These are phyloP conservation scores for Falco novaeseelandiae DNA, from an alignment of 2,797 vertebrate genomes.

Conservation along the genomic window DNA sequence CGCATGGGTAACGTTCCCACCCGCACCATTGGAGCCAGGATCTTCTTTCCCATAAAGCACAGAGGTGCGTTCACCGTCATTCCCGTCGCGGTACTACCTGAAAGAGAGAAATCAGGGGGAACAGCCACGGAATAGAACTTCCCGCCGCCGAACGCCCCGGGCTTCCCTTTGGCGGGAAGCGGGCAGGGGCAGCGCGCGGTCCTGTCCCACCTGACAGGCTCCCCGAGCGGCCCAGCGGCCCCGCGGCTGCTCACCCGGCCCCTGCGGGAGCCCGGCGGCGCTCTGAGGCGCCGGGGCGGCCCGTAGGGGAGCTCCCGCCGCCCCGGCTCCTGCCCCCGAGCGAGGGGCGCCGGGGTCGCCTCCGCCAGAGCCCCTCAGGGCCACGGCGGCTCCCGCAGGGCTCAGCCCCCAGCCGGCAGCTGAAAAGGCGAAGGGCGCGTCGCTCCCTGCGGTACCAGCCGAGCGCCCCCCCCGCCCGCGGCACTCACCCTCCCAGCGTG, in stretches of 20 bases:
- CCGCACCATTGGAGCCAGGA: constrained; percentile 94
- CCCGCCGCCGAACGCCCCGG: rapidly evolving
- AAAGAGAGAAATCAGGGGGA: not conserved
- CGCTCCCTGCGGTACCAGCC: not conserved
- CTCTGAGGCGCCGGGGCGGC: not conserved
- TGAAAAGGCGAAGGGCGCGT: rapidly evolving
- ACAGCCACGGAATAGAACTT: rapidly evolving
- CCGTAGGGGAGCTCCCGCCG: not conserved
- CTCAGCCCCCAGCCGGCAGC: not conserved
- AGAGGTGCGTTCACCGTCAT: constrained; percentile 77
- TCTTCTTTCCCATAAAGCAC: constrained; percentile 83
- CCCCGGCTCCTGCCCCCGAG: not conserved
- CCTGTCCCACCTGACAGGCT: not conserved
- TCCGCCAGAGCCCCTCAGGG: not conserved
- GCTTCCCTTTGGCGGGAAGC: rapidly evolving
- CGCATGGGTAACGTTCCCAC: constrained; percentile 95
- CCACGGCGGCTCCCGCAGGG: not conserved
- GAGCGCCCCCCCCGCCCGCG: rapidly evolving
- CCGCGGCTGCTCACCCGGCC: rapidly evolving
- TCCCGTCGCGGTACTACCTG: not conserved
- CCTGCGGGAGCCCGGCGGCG: not conserved
- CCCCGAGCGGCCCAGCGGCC: not conserved
- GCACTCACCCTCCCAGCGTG: not conserved
- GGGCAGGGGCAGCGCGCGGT: not conserved
- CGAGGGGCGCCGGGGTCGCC: too few relatives aligned